A percentile compares a stretch with the other conserved stretches of the same genome.
phyloP scores from a whole-genome alignment of 1,140 invertebrate species.

The Helicoverpa zea region DNA sequence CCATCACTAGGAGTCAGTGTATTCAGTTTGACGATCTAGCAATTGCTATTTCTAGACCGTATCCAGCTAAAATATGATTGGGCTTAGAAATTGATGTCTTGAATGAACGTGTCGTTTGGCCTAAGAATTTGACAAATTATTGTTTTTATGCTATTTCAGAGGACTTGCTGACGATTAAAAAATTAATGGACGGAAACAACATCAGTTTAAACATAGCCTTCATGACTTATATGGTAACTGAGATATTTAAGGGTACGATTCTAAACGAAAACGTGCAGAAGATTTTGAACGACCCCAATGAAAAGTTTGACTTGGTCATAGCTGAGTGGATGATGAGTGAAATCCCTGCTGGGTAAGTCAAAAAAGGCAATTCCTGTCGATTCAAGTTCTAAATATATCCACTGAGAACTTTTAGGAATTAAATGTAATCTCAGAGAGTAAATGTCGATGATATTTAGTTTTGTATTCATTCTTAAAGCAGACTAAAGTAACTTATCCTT shows the following conservation, averaged over 20 bases:
- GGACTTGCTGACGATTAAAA: constrained; percentile 23
- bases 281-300: constrained; percentile 46
- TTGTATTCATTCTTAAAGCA: not conserved
- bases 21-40: too few relatives aligned
- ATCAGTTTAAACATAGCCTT: not conserved
- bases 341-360: not conserved
- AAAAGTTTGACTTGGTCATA: constrained; percentile 53
- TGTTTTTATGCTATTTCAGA: not conserved
- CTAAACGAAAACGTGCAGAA: constrained; percentile 34
- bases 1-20: too few relatives aligned
- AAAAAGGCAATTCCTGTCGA: not conserved
- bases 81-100: too few relatives aligned
- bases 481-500: not conserved
- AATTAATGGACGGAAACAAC: not conserved
- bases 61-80: too few relatives aligned
- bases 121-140: too few relatives aligned
- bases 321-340: constrained; percentile 50
- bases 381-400: too few relatives aligned
- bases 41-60: too few relatives aligned
- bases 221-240: not conserved
- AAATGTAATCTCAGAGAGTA: too few relatives aligned
- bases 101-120: too few relatives aligned
- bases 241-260: not conserved
- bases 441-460: too few relatives aligned
- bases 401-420: too few relatives aligned